Conservation (phyloP, 2,888 invertebrate genomes). For the Lagria hirta region DNA sequence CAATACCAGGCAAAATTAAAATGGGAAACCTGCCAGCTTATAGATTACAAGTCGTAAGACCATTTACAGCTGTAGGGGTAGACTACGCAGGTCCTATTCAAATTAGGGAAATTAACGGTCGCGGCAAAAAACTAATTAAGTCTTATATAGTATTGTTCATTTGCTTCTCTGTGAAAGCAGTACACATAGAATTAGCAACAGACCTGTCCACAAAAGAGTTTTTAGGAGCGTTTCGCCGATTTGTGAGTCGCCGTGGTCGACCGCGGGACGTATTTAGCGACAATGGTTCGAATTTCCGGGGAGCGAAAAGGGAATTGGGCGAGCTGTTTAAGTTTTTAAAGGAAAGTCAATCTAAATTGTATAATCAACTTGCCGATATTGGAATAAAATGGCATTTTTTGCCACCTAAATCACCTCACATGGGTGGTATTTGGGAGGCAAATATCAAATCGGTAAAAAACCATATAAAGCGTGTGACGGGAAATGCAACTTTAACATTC, state of each 20-base stretch:
- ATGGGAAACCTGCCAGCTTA: conserved; percentile 10
- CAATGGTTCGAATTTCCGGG: too few relatives aligned
- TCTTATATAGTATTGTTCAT: conserved; percentile 25
- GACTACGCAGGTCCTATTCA: conserved; percentile 22
- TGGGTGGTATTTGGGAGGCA: conserved; percentile 45
- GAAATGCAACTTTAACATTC: conserved; percentile 10
- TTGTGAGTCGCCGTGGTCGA: conserved; percentile 34
- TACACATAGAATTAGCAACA: conserved; percentile 37
- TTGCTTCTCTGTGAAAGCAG: conserved; percentile 29
- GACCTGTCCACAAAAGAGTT: background rate
- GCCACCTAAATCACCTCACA: conserved; percentile 39
- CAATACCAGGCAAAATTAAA: conserved; percentile 1
- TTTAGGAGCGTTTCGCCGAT: conserved; percentile 27
- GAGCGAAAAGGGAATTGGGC: conserved; percentile 19
- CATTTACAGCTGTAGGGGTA: conserved; percentile 12
- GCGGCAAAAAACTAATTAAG: conserved; percentile 20
- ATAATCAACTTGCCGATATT: background rate
- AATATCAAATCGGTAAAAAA: conserved; percentile 35
- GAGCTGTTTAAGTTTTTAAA: conserved; percentile 11
- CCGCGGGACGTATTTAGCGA: conserved; percentile 25
- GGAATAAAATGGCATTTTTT: conserved; percentile 41
- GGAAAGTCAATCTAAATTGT: background rate
- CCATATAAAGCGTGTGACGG: conserved; percentile 13
- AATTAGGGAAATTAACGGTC: conserved; percentile 14
- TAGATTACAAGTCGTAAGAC: conserved; percentile 1